Evolutionary conservation across 92 coral and sea anemone species (phyloP).

Genomic region (Actinernus sp.): DNA sequence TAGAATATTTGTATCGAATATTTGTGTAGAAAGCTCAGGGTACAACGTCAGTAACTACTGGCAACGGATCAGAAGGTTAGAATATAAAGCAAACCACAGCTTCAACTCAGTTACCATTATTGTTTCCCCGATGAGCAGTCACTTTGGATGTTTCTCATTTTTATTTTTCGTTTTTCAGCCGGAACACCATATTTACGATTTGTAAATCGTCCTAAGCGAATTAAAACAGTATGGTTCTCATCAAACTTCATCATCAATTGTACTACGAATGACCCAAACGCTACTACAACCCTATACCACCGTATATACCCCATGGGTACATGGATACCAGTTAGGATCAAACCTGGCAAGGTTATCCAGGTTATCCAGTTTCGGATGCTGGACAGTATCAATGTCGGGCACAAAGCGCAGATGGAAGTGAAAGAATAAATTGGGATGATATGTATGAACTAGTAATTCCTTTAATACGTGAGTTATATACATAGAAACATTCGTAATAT

Average conservation of each 20-base stretch:
- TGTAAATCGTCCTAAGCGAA: not conserved
- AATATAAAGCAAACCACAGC: too few relatives aligned
- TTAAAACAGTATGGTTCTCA: not conserved
- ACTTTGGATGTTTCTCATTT: too few relatives aligned
- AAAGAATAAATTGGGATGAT: constrained; percentile 14
- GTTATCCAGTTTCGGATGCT: constrained; percentile 23
- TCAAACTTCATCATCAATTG: constrained; percentile 4
- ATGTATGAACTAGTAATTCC: not conserved
- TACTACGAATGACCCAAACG: constrained; percentile 29
- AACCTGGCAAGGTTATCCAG: constrained; percentile 22
- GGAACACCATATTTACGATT: too few relatives aligned
- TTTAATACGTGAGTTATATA: too few relatives aligned
- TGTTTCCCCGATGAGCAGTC: too few relatives aligned
- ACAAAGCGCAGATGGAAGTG: not conserved
- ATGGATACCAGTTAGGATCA: not conserved
- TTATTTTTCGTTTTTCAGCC: too few relatives aligned
- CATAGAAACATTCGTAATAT: too few relatives aligned
- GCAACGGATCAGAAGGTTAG: too few relatives aligned
- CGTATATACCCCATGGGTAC: not conserved
- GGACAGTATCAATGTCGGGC: constrained; percentile 48
- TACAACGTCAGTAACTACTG: too few relatives aligned
- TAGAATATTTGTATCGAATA: too few relatives aligned
- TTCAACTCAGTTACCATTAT: too few relatives aligned
- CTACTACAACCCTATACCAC: constrained; percentile 4
- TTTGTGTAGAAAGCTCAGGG: too few relatives aligned